Conservation (phyloP, 2,113 vertebrate species). For the Hemiprocne comata region DNA sequence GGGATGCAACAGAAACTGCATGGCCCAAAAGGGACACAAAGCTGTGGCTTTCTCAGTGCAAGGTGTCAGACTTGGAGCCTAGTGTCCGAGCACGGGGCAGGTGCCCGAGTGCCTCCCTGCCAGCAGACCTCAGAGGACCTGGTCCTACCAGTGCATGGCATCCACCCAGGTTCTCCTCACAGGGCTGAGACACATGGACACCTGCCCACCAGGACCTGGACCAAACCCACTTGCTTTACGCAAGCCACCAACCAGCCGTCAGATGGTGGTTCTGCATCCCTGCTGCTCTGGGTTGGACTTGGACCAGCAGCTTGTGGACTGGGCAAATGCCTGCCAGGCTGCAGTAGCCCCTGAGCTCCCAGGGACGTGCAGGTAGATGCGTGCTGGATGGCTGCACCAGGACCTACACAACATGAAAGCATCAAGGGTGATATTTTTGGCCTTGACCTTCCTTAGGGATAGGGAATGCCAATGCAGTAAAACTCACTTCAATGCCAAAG, state of each 20-base stretch:
- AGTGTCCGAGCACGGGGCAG: neutral
- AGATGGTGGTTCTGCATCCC: neutral
- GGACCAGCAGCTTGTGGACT: neutral
- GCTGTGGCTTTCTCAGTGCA: neutral
- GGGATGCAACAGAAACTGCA: neutral
- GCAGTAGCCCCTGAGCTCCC: neutral
- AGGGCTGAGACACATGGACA: neutral
- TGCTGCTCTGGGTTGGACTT: neutral
- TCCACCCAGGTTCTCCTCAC: neutral
- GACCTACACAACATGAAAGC: neutral
- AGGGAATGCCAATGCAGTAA: neutral
- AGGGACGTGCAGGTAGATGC: neutral
- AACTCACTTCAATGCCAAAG: neutral
- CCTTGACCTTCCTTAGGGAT: neutral
- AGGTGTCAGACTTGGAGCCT: slow-evolving; percentile 10
- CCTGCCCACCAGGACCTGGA: neutral
- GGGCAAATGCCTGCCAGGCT: neutral
- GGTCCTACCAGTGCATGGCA: neutral
- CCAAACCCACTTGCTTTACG: neutral
- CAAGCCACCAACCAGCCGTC: neutral
- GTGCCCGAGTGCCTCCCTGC: neutral
- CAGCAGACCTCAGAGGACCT: slow-evolving; percentile 41
- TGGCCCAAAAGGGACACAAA: neutral
- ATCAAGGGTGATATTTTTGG: neutral
- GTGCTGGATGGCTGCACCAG: neutral